These are phyloP conservation scores for Lagocephalus sceleratus DNA, from an alignment of 2,797 vertebrate genomes.

Conservation along the genomic window DNA sequence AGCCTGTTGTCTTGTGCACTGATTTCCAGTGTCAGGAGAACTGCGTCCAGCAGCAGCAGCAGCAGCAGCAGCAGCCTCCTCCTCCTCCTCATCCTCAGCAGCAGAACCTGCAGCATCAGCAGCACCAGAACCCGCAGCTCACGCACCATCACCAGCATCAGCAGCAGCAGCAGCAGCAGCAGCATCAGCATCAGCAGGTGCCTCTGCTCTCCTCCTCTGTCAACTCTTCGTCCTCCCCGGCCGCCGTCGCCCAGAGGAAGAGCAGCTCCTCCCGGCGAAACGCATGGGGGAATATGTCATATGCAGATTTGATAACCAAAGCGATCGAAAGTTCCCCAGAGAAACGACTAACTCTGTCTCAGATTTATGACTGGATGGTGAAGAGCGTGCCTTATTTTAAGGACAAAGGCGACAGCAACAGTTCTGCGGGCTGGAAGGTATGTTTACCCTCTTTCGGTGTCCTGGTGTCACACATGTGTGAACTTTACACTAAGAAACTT, in stretches of 20 bases:
- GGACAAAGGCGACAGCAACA: slow-evolving; percentile 98
- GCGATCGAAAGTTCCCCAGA: slow-evolving; percentile 96
- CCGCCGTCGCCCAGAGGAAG: slow-evolving; percentile 84
- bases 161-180: slow-evolving; percentile 67
- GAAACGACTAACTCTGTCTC: slow-evolving; percentile 91
- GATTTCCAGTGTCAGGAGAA: slow-evolving; percentile 85
- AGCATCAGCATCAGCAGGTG: slow-evolving; percentile 78
- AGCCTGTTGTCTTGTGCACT: slow-evolving; percentile 76
- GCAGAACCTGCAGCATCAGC: slow-evolving; percentile 62
- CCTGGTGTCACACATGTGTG: neutral
- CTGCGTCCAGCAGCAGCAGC: slow-evolving; percentile 75
- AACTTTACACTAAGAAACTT: neutral
- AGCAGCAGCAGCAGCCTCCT: slow-evolving; percentile 66
- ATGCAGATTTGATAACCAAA: slow-evolving; percentile 96
- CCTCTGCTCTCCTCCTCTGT: slow-evolving; percentile 81
- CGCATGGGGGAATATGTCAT: slow-evolving; percentile 98
- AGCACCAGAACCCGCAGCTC: slow-evolving; percentile 66
- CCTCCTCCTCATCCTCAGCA: slow-evolving; percentile 67
- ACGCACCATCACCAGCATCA: slow-evolving; percentile 59
- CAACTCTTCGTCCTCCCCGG: slow-evolving; percentile 54
- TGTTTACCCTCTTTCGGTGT: slow-evolving; percentile 15
- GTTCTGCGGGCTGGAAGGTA: slow-evolving; percentile 97
- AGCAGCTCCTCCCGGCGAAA: slow-evolving; percentile 94
- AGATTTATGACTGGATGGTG: slow-evolving; percentile 99
- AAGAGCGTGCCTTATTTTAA: slow-evolving; percentile 96